These are phyloP conservation scores for Ciconia boyciana DNA, from an alignment of 2,113 vertebrate species.

Conservation along the genomic window DNA sequence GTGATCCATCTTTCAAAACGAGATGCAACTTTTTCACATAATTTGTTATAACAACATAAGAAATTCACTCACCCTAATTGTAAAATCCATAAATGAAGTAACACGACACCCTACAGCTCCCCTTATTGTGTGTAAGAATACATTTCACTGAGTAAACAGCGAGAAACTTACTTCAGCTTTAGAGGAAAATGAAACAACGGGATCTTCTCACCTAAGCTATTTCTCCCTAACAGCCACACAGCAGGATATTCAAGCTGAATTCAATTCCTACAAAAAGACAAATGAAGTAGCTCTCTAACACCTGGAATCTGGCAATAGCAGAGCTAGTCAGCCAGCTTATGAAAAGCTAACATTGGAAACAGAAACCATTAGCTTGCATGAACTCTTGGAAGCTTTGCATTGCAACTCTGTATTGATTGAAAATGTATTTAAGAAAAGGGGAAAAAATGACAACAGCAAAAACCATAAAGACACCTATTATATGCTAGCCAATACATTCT, in stretches of 20 bases:
- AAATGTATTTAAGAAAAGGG: background rate
- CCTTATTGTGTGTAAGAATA: background rate
- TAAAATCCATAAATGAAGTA: slow-evolving; percentile 38
- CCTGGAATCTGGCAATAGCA: background rate
- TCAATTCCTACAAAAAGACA: slow-evolving; percentile 6
- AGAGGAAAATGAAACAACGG: slow-evolving; percentile 14
- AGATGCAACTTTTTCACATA: background rate
- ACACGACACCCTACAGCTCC: background rate
- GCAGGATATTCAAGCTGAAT: background rate
- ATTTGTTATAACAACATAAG: slow-evolving; percentile 32
- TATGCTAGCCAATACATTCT: background rate
- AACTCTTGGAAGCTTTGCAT: background rate
- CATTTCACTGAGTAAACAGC: background rate
- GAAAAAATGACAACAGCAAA: background rate
- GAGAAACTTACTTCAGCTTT: slow-evolving; percentile 16
- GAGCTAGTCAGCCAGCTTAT: background rate
- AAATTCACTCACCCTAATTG: slow-evolving; percentile 12
- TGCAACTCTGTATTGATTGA: background rate
- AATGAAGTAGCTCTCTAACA: background rate
- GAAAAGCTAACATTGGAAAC: background rate
- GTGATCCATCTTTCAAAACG: background rate
- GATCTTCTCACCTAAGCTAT: background rate
- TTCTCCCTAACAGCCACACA: background rate
- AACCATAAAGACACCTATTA: background rate
- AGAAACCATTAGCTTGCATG: background rate